phyloP scores from a whole-genome alignment of 2,888 invertebrate genomes.

The Drosophila limbata region DNA sequence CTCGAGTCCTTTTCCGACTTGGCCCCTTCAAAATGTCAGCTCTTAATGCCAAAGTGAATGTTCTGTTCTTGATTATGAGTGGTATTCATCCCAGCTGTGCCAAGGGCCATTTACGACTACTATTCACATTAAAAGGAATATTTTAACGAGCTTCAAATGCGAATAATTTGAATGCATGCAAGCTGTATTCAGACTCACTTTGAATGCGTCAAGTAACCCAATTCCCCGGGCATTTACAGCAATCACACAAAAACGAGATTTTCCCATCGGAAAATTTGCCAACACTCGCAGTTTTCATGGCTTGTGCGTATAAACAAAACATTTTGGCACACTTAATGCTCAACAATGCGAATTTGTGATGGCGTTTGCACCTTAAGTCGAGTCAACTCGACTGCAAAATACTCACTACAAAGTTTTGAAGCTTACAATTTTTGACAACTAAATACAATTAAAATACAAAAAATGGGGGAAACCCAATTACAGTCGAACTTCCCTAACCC shows the following conservation, averaged over 20 bases:
- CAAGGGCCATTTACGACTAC: slow-evolving; percentile 9
- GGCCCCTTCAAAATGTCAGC: slow-evolving; percentile 9
- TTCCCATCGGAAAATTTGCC: slow-evolving; percentile 18
- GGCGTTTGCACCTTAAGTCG: neutral
- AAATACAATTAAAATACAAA: too few species aligned
- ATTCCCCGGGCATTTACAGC: slow-evolving; percentile 48
- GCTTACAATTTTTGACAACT: too few species aligned
- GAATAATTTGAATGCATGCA: neutral
- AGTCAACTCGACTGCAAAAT: neutral
- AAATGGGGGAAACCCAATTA: too few species aligned
- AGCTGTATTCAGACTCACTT: slow-evolving; percentile 25
- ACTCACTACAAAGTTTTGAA: neutral
- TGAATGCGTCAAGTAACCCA: slow-evolving; percentile 45
- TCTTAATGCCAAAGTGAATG: neutral
- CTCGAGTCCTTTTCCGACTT: slow-evolving; percentile 13
- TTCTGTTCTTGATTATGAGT: slow-evolving; percentile 1
- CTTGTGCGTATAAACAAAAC: slow-evolving; percentile 28
- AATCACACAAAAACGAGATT: slow-evolving; percentile 13
- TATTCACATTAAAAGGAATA: slow-evolving; percentile 21
- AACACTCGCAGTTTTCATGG: slow-evolving; percentile 23
- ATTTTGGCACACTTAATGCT: slow-evolving; percentile 35
- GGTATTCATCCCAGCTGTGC: slow-evolving; percentile 4
- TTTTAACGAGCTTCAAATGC: slow-evolving; percentile 16
- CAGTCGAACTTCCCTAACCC: too few species aligned
- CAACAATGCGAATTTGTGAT: slow-evolving; percentile 39